Evolutionary conservation across 2,113 vertebrate species (phyloP).

Genomic region (Speoplatyrhinus poulsoni): DNA sequence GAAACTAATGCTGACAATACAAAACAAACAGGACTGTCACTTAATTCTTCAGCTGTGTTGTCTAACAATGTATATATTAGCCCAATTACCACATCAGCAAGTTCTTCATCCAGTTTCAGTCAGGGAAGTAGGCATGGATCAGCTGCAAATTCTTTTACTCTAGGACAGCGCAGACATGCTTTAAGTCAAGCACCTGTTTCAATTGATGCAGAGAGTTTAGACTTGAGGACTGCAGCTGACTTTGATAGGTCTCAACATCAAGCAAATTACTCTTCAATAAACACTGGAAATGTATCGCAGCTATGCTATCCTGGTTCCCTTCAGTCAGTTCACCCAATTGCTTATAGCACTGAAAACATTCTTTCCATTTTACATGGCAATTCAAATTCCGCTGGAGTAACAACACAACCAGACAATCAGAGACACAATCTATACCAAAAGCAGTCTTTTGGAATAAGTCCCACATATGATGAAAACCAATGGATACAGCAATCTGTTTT

Average conservation of each 20-base stretch:
- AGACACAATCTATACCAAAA: conserved; percentile 45
- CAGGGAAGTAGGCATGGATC: conserved; percentile 19
- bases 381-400: conserved; percentile 25
- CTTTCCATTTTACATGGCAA: conserved; percentile 37
- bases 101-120: conserved; percentile 39
- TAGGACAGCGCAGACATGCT: conserved; percentile 45
- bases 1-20: conserved; percentile 48
- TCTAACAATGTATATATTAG: conserved; percentile 71
- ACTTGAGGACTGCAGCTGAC: conserved; percentile 72
- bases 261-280: conserved; percentile 54
- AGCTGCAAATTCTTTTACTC: conserved; percentile 26
- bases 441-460: conserved; percentile 51
- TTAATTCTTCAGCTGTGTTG: conserved; percentile 57
- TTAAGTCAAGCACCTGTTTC: conserved; percentile 45
- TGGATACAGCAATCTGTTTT: conserved; percentile 73
- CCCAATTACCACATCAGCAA: conserved; percentile 64
- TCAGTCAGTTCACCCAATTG: conserved; percentile 38
- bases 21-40: conserved; percentile 43
- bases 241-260: conserved; percentile 66
- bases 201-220: conserved; percentile 66
- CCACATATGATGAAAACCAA: conserved; percentile 68
- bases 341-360: conserved; percentile 65
- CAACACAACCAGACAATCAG: conserved; percentile 37
- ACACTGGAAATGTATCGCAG: conserved; percentile 64
- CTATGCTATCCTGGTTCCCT: conserved; percentile 44